A percentile compares a stretch with the other conserved stretches of the same genome.
These are phyloP conservation scores for Mystacornis crossleyi DNA, from an alignment of 2,113 vertebrate species.

Conservation along the genomic window DNA sequence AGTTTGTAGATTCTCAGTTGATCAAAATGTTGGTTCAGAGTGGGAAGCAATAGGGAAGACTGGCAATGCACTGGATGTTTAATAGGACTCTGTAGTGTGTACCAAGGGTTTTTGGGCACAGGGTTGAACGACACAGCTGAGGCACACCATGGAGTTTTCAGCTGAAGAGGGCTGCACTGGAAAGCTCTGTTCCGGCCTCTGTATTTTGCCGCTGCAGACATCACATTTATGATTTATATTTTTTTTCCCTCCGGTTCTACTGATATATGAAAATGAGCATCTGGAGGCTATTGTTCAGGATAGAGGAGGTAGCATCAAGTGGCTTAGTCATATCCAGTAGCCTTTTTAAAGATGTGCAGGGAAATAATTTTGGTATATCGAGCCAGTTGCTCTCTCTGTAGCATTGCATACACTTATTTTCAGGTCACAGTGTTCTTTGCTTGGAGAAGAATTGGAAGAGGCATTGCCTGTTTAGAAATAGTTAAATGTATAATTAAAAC, in stretches of 20 bases:
- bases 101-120: neutral
- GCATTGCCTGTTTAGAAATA: neutral
- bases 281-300: slow-evolving; percentile 17
- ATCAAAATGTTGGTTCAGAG: neutral
- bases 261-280: slow-evolving; percentile 51
- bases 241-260: neutral
- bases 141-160: neutral
- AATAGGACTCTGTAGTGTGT: neutral
- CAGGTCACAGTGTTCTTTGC: slow-evolving; percentile 2
- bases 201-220: neutral
- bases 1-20: neutral
- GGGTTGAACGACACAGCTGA: neutral
- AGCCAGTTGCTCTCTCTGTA: neutral
- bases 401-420: neutral
- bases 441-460: neutral
- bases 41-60: neutral
- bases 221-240: neutral
- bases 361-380: neutral
- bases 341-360: neutral
- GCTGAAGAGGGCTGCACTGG: neutral
- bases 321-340: slow-evolving; percentile 25
- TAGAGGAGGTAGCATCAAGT: slow-evolving; percentile 4
- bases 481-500: neutral
- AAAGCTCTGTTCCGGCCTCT: neutral
- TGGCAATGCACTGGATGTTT: neutral